Evolutionary conservation across 1,140 invertebrate genomes (phyloP).

Genomic region (Halictus rubicundus): DNA sequence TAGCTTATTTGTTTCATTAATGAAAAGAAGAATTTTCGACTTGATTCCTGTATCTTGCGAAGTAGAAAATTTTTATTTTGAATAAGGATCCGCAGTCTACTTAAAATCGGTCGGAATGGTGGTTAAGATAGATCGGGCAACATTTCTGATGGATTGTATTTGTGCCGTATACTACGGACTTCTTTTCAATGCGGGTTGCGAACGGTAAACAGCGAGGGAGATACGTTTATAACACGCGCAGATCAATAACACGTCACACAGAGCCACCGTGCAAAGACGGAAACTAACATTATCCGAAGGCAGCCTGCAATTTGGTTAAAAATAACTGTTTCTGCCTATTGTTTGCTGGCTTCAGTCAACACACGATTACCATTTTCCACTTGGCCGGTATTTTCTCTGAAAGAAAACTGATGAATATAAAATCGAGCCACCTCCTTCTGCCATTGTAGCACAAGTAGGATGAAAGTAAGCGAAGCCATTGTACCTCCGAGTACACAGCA

Average conservation of each 20-base stretch:
- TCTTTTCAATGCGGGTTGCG: not conserved
- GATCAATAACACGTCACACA: conserved; percentile 54
- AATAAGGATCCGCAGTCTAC: too few species aligned
- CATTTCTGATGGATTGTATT: not conserved
- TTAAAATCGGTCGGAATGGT: too few species aligned
- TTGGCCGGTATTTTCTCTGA: not conserved
- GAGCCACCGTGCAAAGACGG: conserved; percentile 2
- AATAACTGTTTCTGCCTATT: conserved; percentile 46
- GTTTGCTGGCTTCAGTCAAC: conserved; percentile 2
- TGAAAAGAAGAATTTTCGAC: too few species aligned
- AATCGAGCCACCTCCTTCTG: not conserved
- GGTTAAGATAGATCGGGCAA: too few species aligned
- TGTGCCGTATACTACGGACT: too few species aligned
- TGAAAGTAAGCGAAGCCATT: too few species aligned
- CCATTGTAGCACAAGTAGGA: too few species aligned
- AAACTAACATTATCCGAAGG: conserved; percentile 48
- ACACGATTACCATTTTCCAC: not conserved
- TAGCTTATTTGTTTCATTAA: too few species aligned
- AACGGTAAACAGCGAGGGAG: conserved; percentile 41
- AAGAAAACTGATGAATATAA: too few species aligned
- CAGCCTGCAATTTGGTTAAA: conserved; percentile 55
- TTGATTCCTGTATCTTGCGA: too few species aligned
- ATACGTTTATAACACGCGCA: conserved; percentile 27
- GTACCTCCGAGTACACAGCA: too few species aligned
- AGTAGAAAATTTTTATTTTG: too few species aligned